phyloP scores from a whole-genome alignment of 2,888 invertebrate species.

The Rhingia campestris region DNA sequence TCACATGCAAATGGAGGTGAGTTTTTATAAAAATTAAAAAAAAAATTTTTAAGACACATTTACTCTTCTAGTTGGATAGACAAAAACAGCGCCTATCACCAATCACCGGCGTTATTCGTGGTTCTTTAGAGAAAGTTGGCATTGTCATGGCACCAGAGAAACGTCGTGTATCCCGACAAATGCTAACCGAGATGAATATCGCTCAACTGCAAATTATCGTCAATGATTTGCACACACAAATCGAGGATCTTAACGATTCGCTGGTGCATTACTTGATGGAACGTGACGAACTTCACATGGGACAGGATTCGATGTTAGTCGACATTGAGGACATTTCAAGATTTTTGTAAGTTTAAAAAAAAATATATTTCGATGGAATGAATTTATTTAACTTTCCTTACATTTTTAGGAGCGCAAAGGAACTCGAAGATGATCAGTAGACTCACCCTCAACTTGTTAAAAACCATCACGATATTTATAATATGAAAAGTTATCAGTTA shows the following conservation, averaged over 20 bases:
- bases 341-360: slow-evolving; percentile 88
- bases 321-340: slow-evolving; percentile 97
- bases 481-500: slow-evolving; percentile 63
- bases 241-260: slow-evolving; percentile 95
- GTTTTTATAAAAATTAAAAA: no score
- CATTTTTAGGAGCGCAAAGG: slow-evolving; percentile 60
- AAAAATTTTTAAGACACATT: neutral
- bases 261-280: slow-evolving; percentile 95
- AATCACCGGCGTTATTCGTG: slow-evolving; percentile 93
- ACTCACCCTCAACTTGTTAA: slow-evolving; percentile 4
- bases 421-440: slow-evolving; percentile 64
- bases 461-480: slow-evolving; percentile 56
- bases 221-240: slow-evolving; percentile 96
- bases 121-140: slow-evolving; percentile 91
- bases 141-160: slow-evolving; percentile 92
- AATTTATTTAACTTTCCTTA: neutral
- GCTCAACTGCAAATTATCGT: slow-evolving; percentile 96
- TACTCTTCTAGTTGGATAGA: slow-evolving; percentile 84
- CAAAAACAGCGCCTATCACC: slow-evolving; percentile 90
- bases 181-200: slow-evolving; percentile 95
- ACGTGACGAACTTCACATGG: slow-evolving; percentile 98
- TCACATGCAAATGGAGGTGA: slow-evolving; percentile 94
- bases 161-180: slow-evolving; percentile 91
- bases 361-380: neutral
- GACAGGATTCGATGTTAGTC: slow-evolving; percentile 98